Conservation (phyloP, 2,797 vertebrate species). For the Apogon talboti region DNA sequence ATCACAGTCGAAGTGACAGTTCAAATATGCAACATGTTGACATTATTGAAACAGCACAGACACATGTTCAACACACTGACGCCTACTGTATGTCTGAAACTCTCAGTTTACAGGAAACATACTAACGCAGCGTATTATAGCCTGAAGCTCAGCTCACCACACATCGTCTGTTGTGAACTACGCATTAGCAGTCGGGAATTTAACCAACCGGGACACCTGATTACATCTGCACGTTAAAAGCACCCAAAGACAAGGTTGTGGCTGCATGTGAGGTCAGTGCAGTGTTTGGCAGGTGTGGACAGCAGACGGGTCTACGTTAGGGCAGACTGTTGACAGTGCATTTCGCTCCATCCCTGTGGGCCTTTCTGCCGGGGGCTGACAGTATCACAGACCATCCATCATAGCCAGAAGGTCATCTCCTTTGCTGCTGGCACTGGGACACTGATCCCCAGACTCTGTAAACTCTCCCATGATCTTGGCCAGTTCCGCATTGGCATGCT, state of each 20-base stretch:
- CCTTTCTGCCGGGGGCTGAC: conserved; percentile 21
- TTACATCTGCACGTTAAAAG: conserved; percentile 37
- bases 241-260: conserved; percentile 24
- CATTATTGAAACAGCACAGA: conserved; percentile 20
- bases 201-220: conserved; percentile 24
- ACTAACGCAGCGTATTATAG: conserved; percentile 30
- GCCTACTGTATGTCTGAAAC: conserved; percentile 27
- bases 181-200: conserved; percentile 19
- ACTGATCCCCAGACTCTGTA: conserved; percentile 79
- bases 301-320: conserved; percentile 40
- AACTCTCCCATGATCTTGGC: conserved; percentile 94
- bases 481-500: conserved; percentile 88
- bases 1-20: conserved; percentile 1
- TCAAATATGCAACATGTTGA: conserved; percentile 20
- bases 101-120: conserved; percentile 32
- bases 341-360: conserved; percentile 8
- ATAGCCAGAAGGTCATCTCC: conserved; percentile 94
- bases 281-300: conserved; percentile 46
- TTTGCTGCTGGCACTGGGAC: conserved; percentile 84
- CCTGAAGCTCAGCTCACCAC: conserved; percentile 25
- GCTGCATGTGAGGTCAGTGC: conserved; percentile 32
- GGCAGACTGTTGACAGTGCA: conserved; percentile 15
- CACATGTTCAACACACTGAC: conserved; percentile 27
- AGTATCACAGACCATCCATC: conserved; percentile 91
- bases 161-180: conserved; percentile 28